Conservation (phyloP, 2,888 invertebrate genomes). For the Alloplasta piceator region DNA sequence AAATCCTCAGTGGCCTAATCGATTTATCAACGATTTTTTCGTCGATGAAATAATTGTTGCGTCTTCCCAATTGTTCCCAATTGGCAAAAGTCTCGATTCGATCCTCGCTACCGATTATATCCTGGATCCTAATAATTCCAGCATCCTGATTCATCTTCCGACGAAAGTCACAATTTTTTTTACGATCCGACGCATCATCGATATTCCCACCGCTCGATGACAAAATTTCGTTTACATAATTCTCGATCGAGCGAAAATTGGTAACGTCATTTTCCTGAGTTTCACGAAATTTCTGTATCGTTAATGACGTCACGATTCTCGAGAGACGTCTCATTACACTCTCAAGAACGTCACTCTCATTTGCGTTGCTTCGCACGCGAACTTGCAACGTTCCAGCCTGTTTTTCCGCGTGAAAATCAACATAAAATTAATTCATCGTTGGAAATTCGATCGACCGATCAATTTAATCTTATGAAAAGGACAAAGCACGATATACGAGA, state of each 20-base stretch:
- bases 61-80: constrained; percentile 9
- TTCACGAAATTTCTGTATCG: constrained; percentile 84
- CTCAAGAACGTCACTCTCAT: constrained; percentile 86
- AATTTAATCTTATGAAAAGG: too few species aligned
- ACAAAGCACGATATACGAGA: too few species aligned
- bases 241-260: constrained; percentile 67
- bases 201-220: constrained; percentile 36
- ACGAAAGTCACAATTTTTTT: constrained; percentile 8
- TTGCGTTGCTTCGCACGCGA: constrained; percentile 86
- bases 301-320: constrained; percentile 85
- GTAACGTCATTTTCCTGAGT: constrained; percentile 34
- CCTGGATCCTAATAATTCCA: constrained; percentile 62
- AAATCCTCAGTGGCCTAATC: constrained; percentile 50
- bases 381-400: constrained; percentile 86
- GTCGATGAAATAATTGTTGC: neutral
- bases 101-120: constrained; percentile 53
- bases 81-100: constrained; percentile 44
- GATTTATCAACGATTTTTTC: neutral
- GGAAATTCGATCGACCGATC: too few species aligned
- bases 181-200: neutral
- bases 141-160: constrained; percentile 50
- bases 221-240: constrained; percentile 74
- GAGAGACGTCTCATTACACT: constrained; percentile 86
- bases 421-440: neutral
- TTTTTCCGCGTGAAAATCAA: constrained; percentile 45